A percentile compares a stretch with the other conserved stretches of the same genome.
phyloP scores from a whole-genome alignment of 2,113 vertebrate genomes.

The Epinephelus moara region DNA sequence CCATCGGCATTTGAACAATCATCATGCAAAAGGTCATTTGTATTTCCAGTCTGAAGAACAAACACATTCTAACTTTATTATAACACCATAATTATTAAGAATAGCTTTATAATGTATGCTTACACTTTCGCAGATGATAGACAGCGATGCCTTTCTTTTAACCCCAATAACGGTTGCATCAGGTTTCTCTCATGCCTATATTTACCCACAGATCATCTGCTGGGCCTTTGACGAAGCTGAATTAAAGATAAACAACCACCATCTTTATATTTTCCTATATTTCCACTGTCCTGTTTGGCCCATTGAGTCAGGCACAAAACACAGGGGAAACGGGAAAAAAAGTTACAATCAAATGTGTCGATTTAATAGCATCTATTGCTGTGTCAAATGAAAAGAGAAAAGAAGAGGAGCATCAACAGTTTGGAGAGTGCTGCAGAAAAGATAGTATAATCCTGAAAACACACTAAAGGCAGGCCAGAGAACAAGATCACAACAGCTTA shows the following conservation, averaged over 20 bases:
- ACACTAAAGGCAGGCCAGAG: conserved; percentile 44
- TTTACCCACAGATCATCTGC: background rate
- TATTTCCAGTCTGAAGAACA: background rate
- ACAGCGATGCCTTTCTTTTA: background rate
- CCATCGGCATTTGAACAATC: background rate
- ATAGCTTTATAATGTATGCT: background rate
- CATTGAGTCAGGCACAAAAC: background rate
- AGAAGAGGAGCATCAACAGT: background rate
- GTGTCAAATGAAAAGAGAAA: background rate
- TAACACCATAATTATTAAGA: background rate
- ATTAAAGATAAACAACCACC: too few species aligned
- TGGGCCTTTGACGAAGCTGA: too few species aligned
- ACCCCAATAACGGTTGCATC: background rate
- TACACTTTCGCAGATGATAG: background rate
- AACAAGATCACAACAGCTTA: conserved; percentile 58
- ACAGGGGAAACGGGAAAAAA: background rate
- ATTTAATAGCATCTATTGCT: background rate
- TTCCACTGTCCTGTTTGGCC: background rate
- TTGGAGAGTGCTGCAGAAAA: conserved; percentile 18
- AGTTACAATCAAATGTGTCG: background rate
- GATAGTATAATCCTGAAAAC: conserved; percentile 42
- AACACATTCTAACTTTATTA: background rate
- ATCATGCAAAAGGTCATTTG: background rate
- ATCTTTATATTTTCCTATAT: background rate
- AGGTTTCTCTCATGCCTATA: background rate